These are phyloP conservation scores for Ptychochromis oligacanthus DNA, from an alignment of 2,113 vertebrate species.

Conservation along the genomic window DNA sequence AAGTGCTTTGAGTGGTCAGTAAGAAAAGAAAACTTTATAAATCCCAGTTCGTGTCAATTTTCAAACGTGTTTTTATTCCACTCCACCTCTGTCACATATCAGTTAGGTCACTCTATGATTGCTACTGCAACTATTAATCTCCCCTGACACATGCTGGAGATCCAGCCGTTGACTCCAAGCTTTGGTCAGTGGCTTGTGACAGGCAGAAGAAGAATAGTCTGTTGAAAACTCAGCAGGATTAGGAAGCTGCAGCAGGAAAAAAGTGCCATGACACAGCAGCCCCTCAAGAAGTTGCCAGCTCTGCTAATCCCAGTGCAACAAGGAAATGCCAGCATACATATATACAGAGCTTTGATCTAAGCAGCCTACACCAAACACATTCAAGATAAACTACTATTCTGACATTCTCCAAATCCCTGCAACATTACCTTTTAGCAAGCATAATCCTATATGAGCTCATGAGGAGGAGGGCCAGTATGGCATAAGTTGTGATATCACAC, in stretches of 20 bases:
- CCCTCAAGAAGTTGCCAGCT: conserved; percentile 22
- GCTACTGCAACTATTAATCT: background rate
- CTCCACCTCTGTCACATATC: background rate
- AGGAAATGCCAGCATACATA: conserved; percentile 29
- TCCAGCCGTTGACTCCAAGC: background rate
- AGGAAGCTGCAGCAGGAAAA: conserved; percentile 32
- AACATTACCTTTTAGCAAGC: background rate
- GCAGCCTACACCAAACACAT: conserved; percentile 10
- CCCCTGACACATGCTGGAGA: conserved; percentile 5
- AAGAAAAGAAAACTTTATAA: too few species aligned
- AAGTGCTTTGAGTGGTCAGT: too few species aligned
- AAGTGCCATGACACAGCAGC: conserved; percentile 17
- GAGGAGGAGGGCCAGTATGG: background rate
- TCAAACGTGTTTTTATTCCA: too few species aligned
- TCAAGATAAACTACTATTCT: conserved; percentile 22
- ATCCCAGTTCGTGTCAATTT: too few species aligned
- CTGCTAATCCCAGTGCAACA: conserved; percentile 52
- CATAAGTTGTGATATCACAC: background rate
- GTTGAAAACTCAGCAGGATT: conserved; percentile 70
- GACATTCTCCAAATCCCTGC: conserved; percentile 31
- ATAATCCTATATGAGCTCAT: conserved; percentile 13
- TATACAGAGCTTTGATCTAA: conserved; percentile 24
- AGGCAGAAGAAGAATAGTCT: conserved; percentile 6
- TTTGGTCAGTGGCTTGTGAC: conserved; percentile 35
- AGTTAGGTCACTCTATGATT: conserved; percentile 10